Evolutionary conservation across 2,888 invertebrate genomes (phyloP).

Genomic region (Lydus trimaculatus): DNA sequence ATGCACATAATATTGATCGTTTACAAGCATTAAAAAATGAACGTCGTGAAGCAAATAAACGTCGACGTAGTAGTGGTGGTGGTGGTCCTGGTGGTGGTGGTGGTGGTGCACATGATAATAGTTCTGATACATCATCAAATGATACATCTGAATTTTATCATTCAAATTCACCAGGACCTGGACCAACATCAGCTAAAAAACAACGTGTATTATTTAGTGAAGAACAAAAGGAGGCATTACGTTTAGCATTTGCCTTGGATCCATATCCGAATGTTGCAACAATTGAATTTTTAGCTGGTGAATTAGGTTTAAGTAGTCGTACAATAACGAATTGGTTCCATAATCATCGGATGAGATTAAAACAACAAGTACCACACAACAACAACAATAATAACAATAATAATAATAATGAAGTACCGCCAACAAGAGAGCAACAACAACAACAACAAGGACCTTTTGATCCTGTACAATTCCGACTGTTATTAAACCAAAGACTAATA

Average conservation of each 20-base stretch:
- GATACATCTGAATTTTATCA: slow-evolving; percentile 90
- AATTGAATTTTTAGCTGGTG: slow-evolving; percentile 93
- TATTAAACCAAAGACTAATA: slow-evolving; percentile 87
- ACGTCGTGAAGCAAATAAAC: slow-evolving; percentile 88
- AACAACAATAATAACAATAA: slow-evolving; percentile 65
- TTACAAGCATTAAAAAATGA: slow-evolving; percentile 92
- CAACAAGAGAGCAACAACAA: slow-evolving; percentile 73
- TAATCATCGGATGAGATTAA: slow-evolving; percentile 93
- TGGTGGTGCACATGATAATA: slow-evolving; percentile 83
- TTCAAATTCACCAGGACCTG: slow-evolving; percentile 83
- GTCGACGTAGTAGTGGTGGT: slow-evolving; percentile 83
- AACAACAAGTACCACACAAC: slow-evolving; percentile 67
- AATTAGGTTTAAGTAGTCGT: slow-evolving; percentile 88
- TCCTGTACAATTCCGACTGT: slow-evolving; percentile 88
- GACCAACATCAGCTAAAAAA: slow-evolving; percentile 88
- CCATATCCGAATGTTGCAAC: slow-evolving; percentile 97
- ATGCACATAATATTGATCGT: slow-evolving; percentile 93
- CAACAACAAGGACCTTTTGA: slow-evolving; percentile 77
- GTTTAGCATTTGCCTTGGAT: slow-evolving; percentile 93
- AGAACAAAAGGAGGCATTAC: slow-evolving; percentile 96
- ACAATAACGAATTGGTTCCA: slow-evolving; percentile 99
- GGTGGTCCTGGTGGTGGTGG: slow-evolving; percentile 84
- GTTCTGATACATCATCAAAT: slow-evolving; percentile 87
- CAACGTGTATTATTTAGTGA: slow-evolving; percentile 97
- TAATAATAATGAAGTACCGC: slow-evolving; percentile 42